Conservation (phyloP, 1,140 invertebrate species). For the Rhopalosiphum maidis region DNA sequence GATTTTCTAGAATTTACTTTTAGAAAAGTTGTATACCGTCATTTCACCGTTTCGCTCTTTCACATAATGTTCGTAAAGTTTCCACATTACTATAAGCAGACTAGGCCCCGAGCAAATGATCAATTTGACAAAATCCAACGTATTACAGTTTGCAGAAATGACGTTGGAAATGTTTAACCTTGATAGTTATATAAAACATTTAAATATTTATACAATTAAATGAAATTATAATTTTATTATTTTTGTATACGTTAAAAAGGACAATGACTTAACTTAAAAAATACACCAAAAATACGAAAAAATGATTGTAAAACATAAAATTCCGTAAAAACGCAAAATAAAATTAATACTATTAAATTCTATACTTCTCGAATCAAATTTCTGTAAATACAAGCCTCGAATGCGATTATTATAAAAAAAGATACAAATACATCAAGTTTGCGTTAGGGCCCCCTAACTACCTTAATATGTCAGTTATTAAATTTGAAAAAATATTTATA, state of each 20-base stretch:
- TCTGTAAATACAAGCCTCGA: too few species aligned
- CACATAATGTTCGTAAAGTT: neutral
- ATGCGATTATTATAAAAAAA: too few species aligned
- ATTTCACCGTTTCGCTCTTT: neutral
- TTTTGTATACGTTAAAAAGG: neutral
- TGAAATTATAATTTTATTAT: neutral
- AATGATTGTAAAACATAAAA: too few species aligned
- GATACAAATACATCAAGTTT: too few species aligned
- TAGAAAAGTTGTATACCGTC: conserved; percentile 16
- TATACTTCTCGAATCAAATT: too few species aligned
- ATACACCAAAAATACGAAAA: too few species aligned
- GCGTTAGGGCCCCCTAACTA: too few species aligned
- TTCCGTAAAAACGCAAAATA: too few species aligned
- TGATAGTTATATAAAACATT: neutral
- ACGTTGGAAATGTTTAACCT: neutral
- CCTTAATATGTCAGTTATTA: neutral
- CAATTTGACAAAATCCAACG: neutral
- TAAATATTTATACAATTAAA: neutral
- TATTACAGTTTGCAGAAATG: neutral
- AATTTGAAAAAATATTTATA: neutral
- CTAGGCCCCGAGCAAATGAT: neutral
- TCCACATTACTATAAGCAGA: neutral
- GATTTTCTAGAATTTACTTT: conserved; percentile 49
- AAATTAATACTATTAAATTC: too few species aligned
- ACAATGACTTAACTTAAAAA: too few species aligned